Evolutionary conservation across 2,797 vertebrate genomes (phyloP).

Genomic region (Pipistrellus kuhlii): DNA sequence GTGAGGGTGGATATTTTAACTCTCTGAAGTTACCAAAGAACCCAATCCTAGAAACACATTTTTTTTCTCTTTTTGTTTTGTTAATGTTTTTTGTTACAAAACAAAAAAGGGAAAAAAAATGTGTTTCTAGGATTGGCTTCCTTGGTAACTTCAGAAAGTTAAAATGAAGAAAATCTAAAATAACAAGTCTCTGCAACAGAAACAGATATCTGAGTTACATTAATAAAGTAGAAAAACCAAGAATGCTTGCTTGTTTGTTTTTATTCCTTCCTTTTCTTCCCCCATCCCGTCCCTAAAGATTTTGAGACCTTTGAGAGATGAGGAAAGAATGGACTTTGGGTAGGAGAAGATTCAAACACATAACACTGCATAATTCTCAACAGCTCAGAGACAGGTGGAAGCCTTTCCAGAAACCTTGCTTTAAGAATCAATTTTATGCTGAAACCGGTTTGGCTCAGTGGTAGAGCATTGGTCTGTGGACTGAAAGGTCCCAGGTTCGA

Average conservation of each 20-base stretch:
- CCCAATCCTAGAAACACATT: neutral
- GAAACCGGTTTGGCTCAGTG: too few relatives aligned
- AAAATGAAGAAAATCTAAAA: too few relatives aligned
- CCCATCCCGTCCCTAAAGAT: neutral
- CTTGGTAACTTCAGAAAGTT: too few relatives aligned
- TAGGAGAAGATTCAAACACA: neutral
- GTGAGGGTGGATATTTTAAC: neutral
- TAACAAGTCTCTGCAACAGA: neutral
- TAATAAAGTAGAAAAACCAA: neutral
- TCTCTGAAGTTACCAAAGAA: conserved; percentile 1
- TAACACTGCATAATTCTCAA: neutral
- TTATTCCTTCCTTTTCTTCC: neutral
- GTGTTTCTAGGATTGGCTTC: too few relatives aligned
- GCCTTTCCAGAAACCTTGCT: neutral
- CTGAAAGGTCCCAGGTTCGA: too few relatives aligned
- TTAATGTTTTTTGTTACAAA: neutral
- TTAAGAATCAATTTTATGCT: neutral
- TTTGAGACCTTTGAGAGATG: neutral
- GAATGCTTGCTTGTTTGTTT: neutral
- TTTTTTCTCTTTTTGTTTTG: neutral
- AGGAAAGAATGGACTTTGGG: neutral
- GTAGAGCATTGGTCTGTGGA: too few relatives aligned
- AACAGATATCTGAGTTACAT: conserved; percentile 45
- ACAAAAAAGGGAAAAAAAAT: too few relatives aligned
- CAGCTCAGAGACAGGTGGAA: neutral